Percentiles rank a stretch among this genome's conserved stretches.
Evolutionary conservation across 2,888 invertebrate genomes (phyloP).

Genomic region (Hydrotaea diabolus): DNA sequence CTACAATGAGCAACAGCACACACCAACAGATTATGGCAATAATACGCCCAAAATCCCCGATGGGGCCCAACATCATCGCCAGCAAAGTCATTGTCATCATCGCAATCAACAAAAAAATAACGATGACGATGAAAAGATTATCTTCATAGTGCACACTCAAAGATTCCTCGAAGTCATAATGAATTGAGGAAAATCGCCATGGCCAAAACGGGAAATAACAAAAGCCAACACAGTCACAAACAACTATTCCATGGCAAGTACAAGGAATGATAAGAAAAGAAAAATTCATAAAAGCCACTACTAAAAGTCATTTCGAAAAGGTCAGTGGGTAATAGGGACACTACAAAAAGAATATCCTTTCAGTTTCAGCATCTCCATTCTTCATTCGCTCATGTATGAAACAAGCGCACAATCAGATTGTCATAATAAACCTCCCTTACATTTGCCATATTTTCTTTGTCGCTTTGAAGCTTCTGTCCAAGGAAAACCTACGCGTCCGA

Average conservation of each 20-base stretch:
- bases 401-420: background rate
- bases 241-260: too few species aligned
- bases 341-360: background rate
- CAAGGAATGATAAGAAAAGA: background rate
- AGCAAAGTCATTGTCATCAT: background rate
- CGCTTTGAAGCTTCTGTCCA: background rate
- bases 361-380: background rate
- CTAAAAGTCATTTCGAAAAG: slow-evolving; percentile 30
- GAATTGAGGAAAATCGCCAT: background rate
- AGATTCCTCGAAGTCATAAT: background rate
- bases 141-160: background rate
- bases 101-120: background rate
- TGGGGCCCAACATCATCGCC: background rate
- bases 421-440: background rate
- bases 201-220: background rate
- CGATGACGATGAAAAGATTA: background rate
- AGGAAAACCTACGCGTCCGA: background rate
- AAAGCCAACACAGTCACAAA: background rate
- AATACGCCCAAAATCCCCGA: background rate
- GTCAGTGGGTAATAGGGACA: slow-evolving; percentile 63
- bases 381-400: too few species aligned
- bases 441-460: too few species aligned
- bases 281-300: background rate
- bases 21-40: background rate
- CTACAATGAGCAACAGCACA: background rate